These are phyloP conservation scores for Drosophila azteca DNA, from an alignment of 1,140 invertebrate species.

Conservation along the genomic window DNA sequence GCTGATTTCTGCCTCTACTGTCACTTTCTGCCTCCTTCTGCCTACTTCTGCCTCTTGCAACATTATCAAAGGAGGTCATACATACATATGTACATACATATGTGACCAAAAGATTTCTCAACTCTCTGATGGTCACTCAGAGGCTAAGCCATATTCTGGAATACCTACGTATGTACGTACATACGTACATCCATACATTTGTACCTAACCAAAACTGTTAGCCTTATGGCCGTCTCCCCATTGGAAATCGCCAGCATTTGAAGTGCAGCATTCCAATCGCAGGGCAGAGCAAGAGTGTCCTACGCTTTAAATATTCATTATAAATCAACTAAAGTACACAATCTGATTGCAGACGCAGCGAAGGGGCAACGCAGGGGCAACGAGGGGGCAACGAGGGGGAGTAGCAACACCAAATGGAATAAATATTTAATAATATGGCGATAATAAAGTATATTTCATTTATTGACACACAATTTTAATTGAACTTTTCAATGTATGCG, in stretches of 20 bases:
- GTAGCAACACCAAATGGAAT: constrained; percentile 12
- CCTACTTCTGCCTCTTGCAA: constrained; percentile 24
- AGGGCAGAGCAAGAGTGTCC: not conserved
- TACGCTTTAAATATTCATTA: constrained; percentile 44
- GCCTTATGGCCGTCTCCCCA: too few relatives aligned
- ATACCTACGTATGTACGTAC: too few relatives aligned
- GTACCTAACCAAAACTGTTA: too few relatives aligned
- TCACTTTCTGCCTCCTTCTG: not conserved
- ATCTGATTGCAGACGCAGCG: not conserved
- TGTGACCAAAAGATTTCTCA: not conserved
- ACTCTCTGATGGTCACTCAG: not conserved
- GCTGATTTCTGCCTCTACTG: constrained; percentile 3
- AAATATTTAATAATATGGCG: constrained; percentile 48
- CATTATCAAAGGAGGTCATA: constrained; percentile 8
- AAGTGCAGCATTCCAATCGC: constrained; percentile 7
- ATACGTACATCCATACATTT: too few relatives aligned
- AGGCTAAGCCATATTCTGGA: too few relatives aligned
- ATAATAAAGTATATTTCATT: constrained; percentile 67
- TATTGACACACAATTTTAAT: constrained; percentile 76
- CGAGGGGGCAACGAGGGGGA: not conserved
- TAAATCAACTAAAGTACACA: constrained; percentile 46
- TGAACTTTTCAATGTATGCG: constrained; percentile 62
- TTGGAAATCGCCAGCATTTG: not conserved
- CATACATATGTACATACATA: too few relatives aligned
- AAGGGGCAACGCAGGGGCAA: not conserved